A percentile compares a stretch with the other conserved stretches of the same genome.
Evolutionary conservation across 2,113 vertebrate genomes (phyloP).

Genomic region (Burhinus oedicnemus): DNA sequence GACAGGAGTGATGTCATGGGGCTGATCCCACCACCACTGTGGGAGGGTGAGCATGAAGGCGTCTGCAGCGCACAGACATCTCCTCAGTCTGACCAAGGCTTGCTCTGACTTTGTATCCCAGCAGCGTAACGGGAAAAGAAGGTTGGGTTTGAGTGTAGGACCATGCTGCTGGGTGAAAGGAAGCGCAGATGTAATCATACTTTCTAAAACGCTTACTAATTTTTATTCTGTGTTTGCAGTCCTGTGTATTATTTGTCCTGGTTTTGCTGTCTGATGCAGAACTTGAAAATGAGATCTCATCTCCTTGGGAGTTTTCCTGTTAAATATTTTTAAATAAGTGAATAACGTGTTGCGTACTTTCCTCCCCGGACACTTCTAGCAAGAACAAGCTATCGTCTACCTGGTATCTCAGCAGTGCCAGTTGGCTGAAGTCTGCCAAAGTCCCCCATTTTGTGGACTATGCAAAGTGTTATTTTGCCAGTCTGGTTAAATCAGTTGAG

Average conservation of each 20-base stretch:
- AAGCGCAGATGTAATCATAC: neutral
- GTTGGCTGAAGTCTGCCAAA: neutral
- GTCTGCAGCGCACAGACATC: neutral
- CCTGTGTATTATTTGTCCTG: neutral
- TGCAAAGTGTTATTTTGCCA: neutral
- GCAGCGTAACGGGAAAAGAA: neutral
- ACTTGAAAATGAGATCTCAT: slow-evolving; percentile 6
- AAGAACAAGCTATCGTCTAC: neutral
- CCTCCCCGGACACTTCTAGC: neutral
- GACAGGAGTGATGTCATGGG: neutral
- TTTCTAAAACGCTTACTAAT: neutral
- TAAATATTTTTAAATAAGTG: slow-evolving; percentile 1
- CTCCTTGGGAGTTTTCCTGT: slow-evolving; percentile 13
- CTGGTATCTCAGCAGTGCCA: neutral
- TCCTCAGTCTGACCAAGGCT: neutral
- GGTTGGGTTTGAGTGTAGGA: neutral
- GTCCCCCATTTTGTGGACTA: neutral
- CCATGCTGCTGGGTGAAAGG: neutral
- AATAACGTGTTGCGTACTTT: neutral
- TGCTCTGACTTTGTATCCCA: neutral
- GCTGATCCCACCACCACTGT: neutral
- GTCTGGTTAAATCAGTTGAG: neutral
- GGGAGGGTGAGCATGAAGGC: neutral
- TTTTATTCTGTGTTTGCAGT: neutral
- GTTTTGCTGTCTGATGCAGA: neutral